Evolutionary conservation across 2,888 invertebrate genomes (phyloP).

Genomic region (Cantharis flavilabris): DNA sequence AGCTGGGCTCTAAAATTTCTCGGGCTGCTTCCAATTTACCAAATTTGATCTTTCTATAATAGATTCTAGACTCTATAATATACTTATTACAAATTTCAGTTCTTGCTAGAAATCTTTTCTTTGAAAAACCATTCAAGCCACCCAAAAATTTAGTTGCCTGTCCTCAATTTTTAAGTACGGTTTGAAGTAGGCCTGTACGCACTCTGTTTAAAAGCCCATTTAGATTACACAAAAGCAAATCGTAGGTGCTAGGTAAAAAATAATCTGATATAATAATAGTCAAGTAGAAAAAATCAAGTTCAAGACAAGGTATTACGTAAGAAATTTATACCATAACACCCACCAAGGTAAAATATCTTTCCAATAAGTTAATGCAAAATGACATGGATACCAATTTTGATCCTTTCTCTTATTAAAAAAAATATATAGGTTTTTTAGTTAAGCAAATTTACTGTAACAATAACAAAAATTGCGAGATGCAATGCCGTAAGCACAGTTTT

Average conservation of each 20-base stretch:
- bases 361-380: not conserved
- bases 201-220: not conserved
- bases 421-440: not conserved
- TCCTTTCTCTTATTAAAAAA: not conserved
- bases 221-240: not conserved
- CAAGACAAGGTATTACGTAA: not conserved
- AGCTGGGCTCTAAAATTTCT: no score
- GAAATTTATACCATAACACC: not conserved
- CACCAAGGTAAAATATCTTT: not conserved
- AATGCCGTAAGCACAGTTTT: not conserved
- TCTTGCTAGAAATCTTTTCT: no score
- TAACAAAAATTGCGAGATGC: not conserved
- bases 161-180: not conserved
- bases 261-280: not conserved
- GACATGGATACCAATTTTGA: not conserved
- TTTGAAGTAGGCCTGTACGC: not conserved
- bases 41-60: no score
- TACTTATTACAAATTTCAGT: no score
- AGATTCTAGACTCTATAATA: no score
- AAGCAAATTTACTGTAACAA: not conserved
- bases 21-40: no score
- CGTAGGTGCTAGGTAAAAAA: not conserved
- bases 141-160: not conserved
- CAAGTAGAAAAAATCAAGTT: not conserved
- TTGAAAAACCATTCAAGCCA: not conserved